Evolutionary conservation across 2,113 vertebrate species (phyloP).

Genomic region (Toxotes jaculatrix): DNA sequence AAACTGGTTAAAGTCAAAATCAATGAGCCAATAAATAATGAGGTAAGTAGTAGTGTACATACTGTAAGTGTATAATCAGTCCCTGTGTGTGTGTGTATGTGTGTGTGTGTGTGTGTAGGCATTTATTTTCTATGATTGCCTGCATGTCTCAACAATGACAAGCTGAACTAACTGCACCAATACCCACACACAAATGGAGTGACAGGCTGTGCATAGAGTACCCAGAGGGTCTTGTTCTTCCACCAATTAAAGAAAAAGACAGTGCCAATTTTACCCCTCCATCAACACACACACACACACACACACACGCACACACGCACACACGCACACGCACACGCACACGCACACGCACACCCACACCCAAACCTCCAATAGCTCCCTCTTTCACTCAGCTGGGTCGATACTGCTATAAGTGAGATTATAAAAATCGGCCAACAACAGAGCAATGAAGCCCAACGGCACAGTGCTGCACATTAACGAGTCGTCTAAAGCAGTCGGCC

Average conservation of each 20-base stretch:
- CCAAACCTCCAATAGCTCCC: slow-evolving; percentile 41
- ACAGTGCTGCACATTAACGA: slow-evolving; percentile 74
- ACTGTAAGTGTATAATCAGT: slow-evolving; percentile 24
- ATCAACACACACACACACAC: slow-evolving; percentile 45
- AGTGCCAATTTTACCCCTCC: slow-evolving; percentile 63
- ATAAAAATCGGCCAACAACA: slow-evolving; percentile 72
- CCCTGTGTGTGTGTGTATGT: slow-evolving; percentile 9
- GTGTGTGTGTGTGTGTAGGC: slow-evolving; percentile 9
- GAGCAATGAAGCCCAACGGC: slow-evolving; percentile 67
- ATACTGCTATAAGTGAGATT: slow-evolving; percentile 75
- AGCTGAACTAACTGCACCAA: slow-evolving; percentile 57
- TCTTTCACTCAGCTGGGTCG: slow-evolving; percentile 61
- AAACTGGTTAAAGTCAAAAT: slow-evolving; percentile 21
- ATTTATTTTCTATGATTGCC: slow-evolving; percentile 50
- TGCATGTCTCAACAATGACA: slow-evolving; percentile 55
- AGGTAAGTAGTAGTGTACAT: neutral
- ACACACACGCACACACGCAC: slow-evolving; percentile 19
- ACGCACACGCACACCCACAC: slow-evolving; percentile 11
- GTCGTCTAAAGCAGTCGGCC: slow-evolving; percentile 57
- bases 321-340: slow-evolving; percentile 26
- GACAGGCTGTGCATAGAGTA: slow-evolving; percentile 55
- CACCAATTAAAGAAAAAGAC: slow-evolving; percentile 77
- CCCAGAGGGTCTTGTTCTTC: slow-evolving; percentile 66
- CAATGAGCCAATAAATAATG: slow-evolving; percentile 29
- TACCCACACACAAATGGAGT: slow-evolving; percentile 56